Evolutionary conservation across 2,888 invertebrate species (phyloP).

Genomic region (Noctua pronuba): DNA sequence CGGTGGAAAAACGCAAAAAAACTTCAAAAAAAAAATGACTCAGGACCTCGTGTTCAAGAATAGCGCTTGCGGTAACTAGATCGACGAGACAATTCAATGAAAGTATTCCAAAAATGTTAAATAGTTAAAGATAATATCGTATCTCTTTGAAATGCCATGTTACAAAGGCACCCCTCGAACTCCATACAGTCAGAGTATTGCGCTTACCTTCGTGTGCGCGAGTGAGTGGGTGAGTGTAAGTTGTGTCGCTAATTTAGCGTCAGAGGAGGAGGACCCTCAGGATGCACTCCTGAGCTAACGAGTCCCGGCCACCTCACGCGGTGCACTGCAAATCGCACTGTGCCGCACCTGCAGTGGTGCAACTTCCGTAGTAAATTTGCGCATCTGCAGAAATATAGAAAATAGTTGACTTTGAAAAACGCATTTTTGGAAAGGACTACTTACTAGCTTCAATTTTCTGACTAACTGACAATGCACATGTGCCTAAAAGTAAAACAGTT

Average conservation of each 20-base stretch:
- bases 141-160: neutral
- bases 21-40: neutral
- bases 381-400: neutral
- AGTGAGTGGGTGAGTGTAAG: slow-evolving; percentile 13
- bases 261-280: slow-evolving; percentile 58
- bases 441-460: neutral
- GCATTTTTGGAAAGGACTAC: neutral
- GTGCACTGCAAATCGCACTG: slow-evolving; percentile 5
- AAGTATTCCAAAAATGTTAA: neutral
- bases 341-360: slow-evolving; percentile 7
- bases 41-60: neutral
- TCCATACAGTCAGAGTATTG: neutral
- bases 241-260: slow-evolving; percentile 63
- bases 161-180: neutral
- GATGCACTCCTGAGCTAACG: slow-evolving; percentile 61
- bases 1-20: neutral
- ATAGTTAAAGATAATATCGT: neutral
- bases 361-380: neutral
- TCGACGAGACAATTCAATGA: neutral
- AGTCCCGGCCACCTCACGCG: slow-evolving; percentile 37
- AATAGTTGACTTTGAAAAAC: neutral
- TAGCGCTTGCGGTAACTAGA: neutral
- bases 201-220: slow-evolving; percentile 6
- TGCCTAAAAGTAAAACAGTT: neutral
- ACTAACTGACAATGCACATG: neutral